Percentiles rank a stretch among this genome's conserved stretches.
These are phyloP conservation scores for Anolis carolinensis DNA, from an alignment of 2,113 vertebrate species.

Conservation along the genomic window DNA sequence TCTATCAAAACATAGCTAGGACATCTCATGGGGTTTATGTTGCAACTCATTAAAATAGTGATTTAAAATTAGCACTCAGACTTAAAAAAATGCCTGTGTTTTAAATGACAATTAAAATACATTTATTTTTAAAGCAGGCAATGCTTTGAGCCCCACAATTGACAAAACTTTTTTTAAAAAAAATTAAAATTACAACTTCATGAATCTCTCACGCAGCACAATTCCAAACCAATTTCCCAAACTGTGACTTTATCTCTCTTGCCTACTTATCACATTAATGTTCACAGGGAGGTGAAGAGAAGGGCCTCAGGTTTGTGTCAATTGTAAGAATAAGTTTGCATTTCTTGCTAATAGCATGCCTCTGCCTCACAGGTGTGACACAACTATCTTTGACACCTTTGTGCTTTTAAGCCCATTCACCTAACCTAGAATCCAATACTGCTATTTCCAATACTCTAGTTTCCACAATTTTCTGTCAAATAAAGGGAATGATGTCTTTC, in stretches of 20 bases:
- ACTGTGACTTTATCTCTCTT: neutral
- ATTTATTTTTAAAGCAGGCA: neutral
- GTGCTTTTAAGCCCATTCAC: neutral
- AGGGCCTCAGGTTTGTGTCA: neutral
- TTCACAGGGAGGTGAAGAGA: neutral
- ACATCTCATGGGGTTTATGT: neutral
- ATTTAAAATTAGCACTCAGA: neutral
- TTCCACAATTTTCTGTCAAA: neutral
- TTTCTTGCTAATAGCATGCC: neutral
- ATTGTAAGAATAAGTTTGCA: no score
- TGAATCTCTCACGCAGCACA: neutral
- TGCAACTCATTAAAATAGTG: neutral
- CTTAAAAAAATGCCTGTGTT: neutral
- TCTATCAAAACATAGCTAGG: neutral
- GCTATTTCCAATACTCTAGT: neutral
- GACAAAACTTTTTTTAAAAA: neutral
- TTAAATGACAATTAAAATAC: neutral
- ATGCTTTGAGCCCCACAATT: neutral
- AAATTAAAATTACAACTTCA: neutral
- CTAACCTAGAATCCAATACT: neutral
- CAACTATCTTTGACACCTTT: neutral
- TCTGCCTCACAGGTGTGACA: no score
- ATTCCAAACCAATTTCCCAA: neutral
- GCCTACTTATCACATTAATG: neutral
- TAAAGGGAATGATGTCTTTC: neutral